Evolutionary conservation across 2,888 invertebrate species (phyloP).

Genomic region (Empis livida): DNA sequence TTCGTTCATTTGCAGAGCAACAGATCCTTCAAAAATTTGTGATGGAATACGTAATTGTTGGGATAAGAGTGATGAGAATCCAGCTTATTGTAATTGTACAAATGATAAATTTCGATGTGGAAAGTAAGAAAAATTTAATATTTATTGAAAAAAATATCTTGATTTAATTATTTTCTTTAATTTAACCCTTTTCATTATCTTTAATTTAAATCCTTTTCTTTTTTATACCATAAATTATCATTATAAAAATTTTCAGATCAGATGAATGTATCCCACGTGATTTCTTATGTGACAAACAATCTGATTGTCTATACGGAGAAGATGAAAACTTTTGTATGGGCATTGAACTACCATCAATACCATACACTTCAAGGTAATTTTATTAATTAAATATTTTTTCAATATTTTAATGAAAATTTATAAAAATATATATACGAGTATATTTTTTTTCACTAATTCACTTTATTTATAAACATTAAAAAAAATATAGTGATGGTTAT

Average conservation of each 20-base stretch:
- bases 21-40: constrained; percentile 55
- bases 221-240: not conserved
- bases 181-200: not conserved
- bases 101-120: constrained; percentile 39
- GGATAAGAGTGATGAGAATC: constrained; percentile 65
- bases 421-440: too few relatives aligned
- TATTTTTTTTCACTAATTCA: too few relatives aligned
- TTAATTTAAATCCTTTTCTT: not conserved
- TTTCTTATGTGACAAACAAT: constrained; percentile 61
- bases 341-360: constrained; percentile 27
- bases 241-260: constrained; percentile 18
- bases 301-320: constrained; percentile 59
- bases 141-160: too few relatives aligned
- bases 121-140: constrained; percentile 34
- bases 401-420: not conserved
- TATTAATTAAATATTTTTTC: not conserved
- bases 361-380: not conserved
- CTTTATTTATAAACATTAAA: too few relatives aligned
- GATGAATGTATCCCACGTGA: constrained; percentile 55
- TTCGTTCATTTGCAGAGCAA: constrained; percentile 33
- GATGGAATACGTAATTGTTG: constrained; percentile 64
- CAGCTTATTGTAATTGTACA: constrained; percentile 48
- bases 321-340: constrained; percentile 56
- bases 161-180: too few relatives aligned
- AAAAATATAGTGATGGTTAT: constrained; percentile 41